These are phyloP conservation scores for Aptenodytes patagonicus DNA, from an alignment of 2,113 vertebrate species.

Conservation along the genomic window DNA sequence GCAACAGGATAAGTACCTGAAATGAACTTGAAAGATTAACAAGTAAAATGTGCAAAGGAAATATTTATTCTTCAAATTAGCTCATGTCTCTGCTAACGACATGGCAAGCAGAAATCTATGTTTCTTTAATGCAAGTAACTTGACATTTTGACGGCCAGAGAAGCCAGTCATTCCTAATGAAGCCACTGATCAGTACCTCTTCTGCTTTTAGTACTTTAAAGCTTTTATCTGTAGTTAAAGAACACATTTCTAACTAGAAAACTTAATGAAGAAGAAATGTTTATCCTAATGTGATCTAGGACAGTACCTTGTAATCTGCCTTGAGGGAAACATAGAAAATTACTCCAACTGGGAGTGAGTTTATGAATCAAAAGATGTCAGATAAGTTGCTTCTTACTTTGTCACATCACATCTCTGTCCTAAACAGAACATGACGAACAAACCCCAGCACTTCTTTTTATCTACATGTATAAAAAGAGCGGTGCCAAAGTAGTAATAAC, in stretches of 20 bases:
- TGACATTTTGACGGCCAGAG: constrained; percentile 29
- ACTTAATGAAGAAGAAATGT: not conserved
- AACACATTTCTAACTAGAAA: not conserved
- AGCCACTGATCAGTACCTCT: not conserved
- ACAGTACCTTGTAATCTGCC: not conserved
- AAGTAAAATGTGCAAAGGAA: not conserved
- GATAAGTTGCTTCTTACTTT: not conserved
- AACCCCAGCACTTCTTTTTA: fast-evolving
- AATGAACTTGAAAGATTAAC: not conserved
- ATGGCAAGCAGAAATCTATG: not conserved
- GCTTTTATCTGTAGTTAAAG: not conserved
- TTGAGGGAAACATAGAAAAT: not conserved
- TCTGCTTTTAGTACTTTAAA: not conserved
- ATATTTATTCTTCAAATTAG: not conserved
- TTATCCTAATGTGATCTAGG: not conserved
- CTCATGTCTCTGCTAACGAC: not conserved
- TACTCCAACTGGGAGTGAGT: not conserved
- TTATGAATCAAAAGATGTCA: not conserved
- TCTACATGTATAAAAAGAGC: not conserved
- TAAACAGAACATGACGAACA: not conserved
- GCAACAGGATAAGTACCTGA: not conserved
- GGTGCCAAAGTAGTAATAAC: not conserved
- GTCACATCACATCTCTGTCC: not conserved
- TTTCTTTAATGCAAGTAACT: not conserved
- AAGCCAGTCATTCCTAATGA: constrained; percentile 11